Percentiles rank a stretch among this genome's conserved stretches.
Evolutionary conservation across 2,888 invertebrate species (phyloP).

Genomic region (Polydrusus pterygomalis): DNA sequence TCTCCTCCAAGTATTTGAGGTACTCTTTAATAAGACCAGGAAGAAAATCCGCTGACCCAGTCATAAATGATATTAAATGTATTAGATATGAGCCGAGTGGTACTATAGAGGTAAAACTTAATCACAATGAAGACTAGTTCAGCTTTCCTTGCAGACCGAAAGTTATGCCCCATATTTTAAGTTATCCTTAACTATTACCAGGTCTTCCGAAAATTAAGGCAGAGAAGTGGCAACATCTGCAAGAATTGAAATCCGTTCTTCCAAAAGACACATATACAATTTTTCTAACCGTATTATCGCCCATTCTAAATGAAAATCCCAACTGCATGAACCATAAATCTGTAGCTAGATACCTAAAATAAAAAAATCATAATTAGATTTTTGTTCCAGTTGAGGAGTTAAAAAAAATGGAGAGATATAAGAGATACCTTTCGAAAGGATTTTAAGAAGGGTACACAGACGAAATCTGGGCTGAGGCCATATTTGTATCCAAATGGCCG

Average conservation of each 20-base stretch:
- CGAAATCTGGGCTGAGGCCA: no score
- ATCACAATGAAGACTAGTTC: background rate
- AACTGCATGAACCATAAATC: no score
- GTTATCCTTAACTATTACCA: background rate
- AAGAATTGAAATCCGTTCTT: conserved; percentile 35
- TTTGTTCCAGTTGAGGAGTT: no score
- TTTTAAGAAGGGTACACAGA: no score
- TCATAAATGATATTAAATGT: background rate
- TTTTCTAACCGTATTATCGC: no score
- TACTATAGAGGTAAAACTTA: background rate
- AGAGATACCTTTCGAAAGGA: no score
- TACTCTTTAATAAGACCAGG: background rate
- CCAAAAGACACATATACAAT: conserved; percentile 45
- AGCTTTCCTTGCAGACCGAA: background rate
- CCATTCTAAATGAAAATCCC: no score
- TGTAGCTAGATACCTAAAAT: no score
- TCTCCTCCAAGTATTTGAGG: background rate
- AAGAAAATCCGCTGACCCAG: background rate
- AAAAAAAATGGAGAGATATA: no score
- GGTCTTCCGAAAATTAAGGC: background rate
- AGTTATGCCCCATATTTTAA: background rate
- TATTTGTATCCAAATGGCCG: no score
- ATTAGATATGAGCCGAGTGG: background rate
- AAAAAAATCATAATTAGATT: no score
- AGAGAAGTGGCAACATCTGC: conserved; percentile 41